Conservation (phyloP, 2,113 vertebrate species). For the Perccottus glenii region DNA sequence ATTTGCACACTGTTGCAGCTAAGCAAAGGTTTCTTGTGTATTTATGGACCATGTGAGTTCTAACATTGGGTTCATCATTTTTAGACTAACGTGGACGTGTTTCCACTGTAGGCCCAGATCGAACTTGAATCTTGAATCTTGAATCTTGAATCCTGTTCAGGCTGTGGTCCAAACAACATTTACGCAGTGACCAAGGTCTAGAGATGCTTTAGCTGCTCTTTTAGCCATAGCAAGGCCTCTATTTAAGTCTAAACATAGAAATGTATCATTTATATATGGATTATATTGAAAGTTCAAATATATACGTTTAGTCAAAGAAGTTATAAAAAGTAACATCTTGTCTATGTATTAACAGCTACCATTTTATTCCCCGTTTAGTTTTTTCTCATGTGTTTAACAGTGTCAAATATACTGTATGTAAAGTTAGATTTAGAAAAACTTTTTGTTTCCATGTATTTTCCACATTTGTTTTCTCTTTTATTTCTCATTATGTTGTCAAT, state of each 20-base stretch:
- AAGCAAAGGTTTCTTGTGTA: constrained; percentile 47
- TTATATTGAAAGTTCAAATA: constrained; percentile 71
- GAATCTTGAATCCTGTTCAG: too few species aligned
- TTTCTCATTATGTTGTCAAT: constrained; percentile 26
- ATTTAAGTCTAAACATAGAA: constrained; percentile 72
- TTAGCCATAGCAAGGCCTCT: constrained; percentile 69
- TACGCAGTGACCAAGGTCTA: constrained; percentile 37
- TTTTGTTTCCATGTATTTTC: constrained; percentile 3
- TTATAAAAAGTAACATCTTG: constrained; percentile 28
- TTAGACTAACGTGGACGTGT: too few species aligned
- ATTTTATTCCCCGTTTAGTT: constrained; percentile 36
- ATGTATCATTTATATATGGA: constrained; percentile 77
- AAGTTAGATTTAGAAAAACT: constrained; percentile 6
- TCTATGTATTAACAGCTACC: constrained; percentile 38
- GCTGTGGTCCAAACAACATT: background rate
- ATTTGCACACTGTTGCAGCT: constrained; percentile 16
- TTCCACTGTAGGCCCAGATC: constrained; percentile 22
- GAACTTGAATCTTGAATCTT: too few species aligned
- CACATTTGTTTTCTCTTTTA: constrained; percentile 10
- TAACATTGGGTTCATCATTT: background rate
- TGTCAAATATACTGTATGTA: constrained; percentile 14
- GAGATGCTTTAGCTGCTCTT: constrained; percentile 60
- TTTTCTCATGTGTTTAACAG: constrained; percentile 30
- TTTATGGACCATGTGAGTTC: too few species aligned
- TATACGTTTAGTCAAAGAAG: constrained; percentile 50